Percentiles rank a stretch among this genome's conserved stretches.
phyloP scores from a whole-genome alignment of 2,797 vertebrate species.

The Acanthiza pusilla region DNA sequence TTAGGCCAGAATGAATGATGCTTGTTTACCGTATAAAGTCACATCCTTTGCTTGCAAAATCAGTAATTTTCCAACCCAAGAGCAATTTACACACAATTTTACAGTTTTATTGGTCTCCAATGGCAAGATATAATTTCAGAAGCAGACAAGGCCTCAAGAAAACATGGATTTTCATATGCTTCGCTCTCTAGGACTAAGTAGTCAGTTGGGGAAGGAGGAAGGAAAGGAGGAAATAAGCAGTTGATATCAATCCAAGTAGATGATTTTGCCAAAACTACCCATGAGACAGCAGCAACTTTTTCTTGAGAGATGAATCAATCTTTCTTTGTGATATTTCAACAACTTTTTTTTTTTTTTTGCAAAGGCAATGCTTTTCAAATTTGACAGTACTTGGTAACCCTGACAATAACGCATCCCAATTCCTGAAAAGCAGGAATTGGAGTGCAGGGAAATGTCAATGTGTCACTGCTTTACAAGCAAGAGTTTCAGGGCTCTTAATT shows the following conservation, averaged over 20 bases:
- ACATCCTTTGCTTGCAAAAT: slow-evolving; percentile 15
- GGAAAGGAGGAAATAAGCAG: slow-evolving; percentile 30
- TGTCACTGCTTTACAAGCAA: neutral
- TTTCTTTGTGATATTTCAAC: slow-evolving; percentile 20
- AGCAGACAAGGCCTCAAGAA: slow-evolving; percentile 34
- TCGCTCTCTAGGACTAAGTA: neutral
- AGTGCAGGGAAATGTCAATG: neutral
- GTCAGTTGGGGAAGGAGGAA: slow-evolving; percentile 26
- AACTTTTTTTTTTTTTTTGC: neutral
- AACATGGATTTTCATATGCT: slow-evolving; percentile 20
- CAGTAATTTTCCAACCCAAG: slow-evolving; percentile 26
- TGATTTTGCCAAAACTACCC: slow-evolving; percentile 51
- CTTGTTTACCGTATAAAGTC: slow-evolving; percentile 17
- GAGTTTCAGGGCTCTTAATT: neutral
- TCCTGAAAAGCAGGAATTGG: neutral
- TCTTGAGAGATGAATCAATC: slow-evolving; percentile 21
- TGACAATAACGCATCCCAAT: neutral
- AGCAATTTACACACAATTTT: slow-evolving; percentile 26
- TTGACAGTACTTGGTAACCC: neutral
- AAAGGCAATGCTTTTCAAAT: slow-evolving; percentile 5
- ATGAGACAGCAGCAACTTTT: slow-evolving; percentile 12
- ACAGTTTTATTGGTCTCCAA: slow-evolving; percentile 35
- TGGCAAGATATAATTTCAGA: slow-evolving; percentile 27
- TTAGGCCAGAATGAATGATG: neutral
- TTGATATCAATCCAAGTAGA: slow-evolving; percentile 40